Evolutionary conservation across 2,888 invertebrate genomes (phyloP), one percentile per base, ranked within the genome.

Genomic region (Amiota communis): DNA sequence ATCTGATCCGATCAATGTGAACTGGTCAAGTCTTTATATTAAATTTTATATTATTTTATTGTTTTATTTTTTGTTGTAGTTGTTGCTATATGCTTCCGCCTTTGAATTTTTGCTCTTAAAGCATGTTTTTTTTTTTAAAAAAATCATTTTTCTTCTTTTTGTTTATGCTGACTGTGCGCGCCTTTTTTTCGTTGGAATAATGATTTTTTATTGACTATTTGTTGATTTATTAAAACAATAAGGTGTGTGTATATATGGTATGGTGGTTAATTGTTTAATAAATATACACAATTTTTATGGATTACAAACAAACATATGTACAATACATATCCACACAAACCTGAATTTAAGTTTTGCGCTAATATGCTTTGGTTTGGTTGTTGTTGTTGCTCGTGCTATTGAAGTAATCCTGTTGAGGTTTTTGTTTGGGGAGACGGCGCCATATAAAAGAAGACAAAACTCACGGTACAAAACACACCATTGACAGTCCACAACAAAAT

Each of bases 341-440:
- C 82, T 82, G 82, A 80, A 84, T 81, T 80, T 76, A 76, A 82
- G 13, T 15, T 67, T 67, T 67, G 49, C 56, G 69, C 36, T n/a
- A 56, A 12, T 53, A n/a, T 13, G 23, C n/a, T 57, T 17, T n/a
- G 67, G 12, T 8, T 17, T 61, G n/a, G n/a, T n/a, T n/a, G n/a
- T n/a, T 67, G 49, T 53, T 63, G 48, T 20, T 71, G 68, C 64
- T 77, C 69, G 70, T 74, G 72, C 53, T 59, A 1, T 59, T 15
- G 59, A 9, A 73, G 77, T 76, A 75, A 80, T 81, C 77, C 77
- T 77, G 77, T 64, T 69, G 59, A 63, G 61, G 71, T 65, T 2
- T 36, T 36, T 36, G 36, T 2, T 6, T 36, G 36, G 78, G 76
- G 76, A 74, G 71, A 36, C 36, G 56, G 73, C 74, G 75, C 78